Percentiles rank a stretch among this genome's conserved stretches.
Conservation (phyloP, 30 jellyfish, hydroid and myxozoan species). For the Pseudorhiza aurosa region DNA sequence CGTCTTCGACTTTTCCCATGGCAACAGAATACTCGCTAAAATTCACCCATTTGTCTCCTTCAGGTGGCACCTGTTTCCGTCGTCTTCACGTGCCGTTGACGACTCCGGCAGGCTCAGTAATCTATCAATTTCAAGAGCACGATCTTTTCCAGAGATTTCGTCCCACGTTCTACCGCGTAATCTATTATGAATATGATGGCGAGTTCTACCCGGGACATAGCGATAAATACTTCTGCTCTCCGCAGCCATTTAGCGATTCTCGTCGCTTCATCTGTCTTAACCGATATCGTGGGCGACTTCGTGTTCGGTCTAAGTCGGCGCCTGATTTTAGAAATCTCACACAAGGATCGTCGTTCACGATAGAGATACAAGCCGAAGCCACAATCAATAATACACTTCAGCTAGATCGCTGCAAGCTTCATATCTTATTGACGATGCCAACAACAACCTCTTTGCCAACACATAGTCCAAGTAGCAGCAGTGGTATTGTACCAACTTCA, state of each 20-base stretch:
- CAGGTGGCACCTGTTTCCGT: conserved; percentile 37
- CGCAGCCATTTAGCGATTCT: conserved; percentile 20
- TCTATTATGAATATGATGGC: conserved; percentile 9
- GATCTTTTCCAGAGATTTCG: conserved; percentile 8
- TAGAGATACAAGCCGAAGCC: conserved; percentile 47
- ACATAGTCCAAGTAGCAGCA: not conserved
- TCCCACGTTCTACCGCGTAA: conserved; percentile 45
- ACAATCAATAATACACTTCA: not conserved
- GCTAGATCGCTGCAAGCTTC: conserved; percentile 5
- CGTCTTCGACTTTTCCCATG: not conserved
- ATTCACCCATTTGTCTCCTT: not conserved
- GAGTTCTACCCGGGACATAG: conserved; percentile 34
- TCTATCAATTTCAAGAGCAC: conserved; percentile 31
- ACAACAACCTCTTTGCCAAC: conserved; percentile 3
- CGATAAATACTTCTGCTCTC: conserved; percentile 43
- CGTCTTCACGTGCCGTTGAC: conserved; percentile 5
- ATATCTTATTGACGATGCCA: conserved; percentile 7
- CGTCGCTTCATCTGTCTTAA: conserved; percentile 65
- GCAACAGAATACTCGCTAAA: not conserved
- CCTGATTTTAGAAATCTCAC: conserved; percentile 5
- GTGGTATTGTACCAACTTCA: not conserved
- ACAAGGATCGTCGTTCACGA: not conserved
- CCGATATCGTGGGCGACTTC: conserved; percentile 52
- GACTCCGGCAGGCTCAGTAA: not conserved
- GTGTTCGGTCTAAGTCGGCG: conserved; percentile 3